Conservation (phyloP, 2,113 vertebrate genomes). For the Parotia lawesii region DNA sequence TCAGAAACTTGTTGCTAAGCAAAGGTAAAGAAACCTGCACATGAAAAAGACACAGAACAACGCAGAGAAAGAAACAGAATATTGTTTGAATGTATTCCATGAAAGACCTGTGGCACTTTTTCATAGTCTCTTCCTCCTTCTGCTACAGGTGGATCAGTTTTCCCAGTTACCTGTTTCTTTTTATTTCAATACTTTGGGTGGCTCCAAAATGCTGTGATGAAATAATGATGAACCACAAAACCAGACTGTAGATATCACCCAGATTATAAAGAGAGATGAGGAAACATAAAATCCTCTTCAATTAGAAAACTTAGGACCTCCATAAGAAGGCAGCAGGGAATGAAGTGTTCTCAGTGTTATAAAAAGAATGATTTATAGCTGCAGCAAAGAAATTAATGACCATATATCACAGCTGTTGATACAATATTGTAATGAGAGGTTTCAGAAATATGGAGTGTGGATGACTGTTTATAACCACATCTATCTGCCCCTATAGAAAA, state of each 20-base stretch:
- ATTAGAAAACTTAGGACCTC: not conserved
- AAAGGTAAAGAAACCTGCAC: not conserved
- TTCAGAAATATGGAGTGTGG: not conserved
- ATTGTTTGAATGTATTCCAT: not conserved
- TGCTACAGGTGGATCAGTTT: not conserved
- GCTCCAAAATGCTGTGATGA: not conserved
- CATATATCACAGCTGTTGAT: not conserved
- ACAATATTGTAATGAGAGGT: not conserved
- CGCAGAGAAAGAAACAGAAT: not conserved
- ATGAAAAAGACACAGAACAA: not conserved
- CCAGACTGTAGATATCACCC: not conserved
- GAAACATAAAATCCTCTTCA: not conserved
- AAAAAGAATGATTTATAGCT: not conserved
- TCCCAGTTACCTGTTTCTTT: not conserved
- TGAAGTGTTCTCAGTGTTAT: not conserved
- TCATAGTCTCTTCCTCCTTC: not conserved
- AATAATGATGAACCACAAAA: not conserved
- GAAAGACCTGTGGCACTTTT: accelerated
- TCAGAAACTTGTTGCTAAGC: not conserved
- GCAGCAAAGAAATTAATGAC: not conserved
- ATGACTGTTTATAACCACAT: not conserved
- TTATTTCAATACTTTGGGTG: not conserved
- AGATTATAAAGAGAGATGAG: not conserved
- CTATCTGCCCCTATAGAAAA: not conserved
- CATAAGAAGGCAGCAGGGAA: not conserved